phyloP scores from a whole-genome alignment of 2,113 vertebrate species.

The Anolis sagrei region DNA sequence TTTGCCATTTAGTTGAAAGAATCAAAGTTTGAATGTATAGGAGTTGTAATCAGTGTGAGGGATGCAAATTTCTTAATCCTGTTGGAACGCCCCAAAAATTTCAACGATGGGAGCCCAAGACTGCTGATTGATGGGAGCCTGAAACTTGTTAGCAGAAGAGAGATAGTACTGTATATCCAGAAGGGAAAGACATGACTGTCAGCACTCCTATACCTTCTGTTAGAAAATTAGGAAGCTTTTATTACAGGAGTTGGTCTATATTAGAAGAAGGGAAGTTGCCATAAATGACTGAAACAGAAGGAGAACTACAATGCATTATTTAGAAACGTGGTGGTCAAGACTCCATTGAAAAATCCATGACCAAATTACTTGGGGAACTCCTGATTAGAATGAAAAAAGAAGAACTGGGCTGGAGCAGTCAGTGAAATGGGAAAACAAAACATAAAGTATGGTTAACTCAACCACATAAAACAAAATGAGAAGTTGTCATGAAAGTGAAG shows the following conservation, averaged over 20 bases:
- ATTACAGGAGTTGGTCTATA: background rate
- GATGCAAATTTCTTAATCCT: background rate
- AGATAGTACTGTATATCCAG: background rate
- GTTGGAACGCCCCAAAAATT: background rate
- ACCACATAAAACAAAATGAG: background rate
- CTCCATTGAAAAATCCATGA: background rate
- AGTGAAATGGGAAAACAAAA: background rate
- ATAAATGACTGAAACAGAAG: background rate
- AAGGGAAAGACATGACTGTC: background rate
- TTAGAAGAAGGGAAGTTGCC: background rate
- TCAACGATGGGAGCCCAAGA: background rate
- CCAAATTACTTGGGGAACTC: background rate
- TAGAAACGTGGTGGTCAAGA: background rate
- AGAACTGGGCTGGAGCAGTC: background rate
- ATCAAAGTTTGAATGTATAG: too few species aligned
- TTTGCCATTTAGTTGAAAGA: too few species aligned
- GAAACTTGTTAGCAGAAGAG: background rate
- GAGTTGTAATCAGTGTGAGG: background rate
- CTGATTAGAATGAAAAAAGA: background rate
- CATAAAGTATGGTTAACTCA: background rate
- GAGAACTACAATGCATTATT: background rate
- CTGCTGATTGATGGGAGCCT: too few species aligned
- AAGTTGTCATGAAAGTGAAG: background rate
- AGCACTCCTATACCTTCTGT: background rate
- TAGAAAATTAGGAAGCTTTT: background rate